Conservation (phyloP, 2,888 invertebrate species). For the Leptogaster cylindrica region DNA sequence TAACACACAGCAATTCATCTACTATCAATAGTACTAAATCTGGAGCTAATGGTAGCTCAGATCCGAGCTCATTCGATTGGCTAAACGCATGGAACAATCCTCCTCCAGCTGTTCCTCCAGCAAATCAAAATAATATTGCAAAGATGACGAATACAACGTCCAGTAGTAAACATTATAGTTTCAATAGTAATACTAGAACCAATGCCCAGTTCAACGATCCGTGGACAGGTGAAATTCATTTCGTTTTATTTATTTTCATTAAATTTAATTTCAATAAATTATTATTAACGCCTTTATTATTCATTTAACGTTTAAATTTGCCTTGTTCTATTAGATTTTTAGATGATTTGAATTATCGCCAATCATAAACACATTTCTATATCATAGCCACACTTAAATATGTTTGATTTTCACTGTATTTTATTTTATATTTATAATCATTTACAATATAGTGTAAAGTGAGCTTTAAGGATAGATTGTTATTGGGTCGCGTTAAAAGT, state of each 20-base stretch:
- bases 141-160: slow-evolving; percentile 5
- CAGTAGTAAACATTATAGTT: slow-evolving; percentile 14
- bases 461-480: too few species aligned
- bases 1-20: slow-evolving; percentile 44
- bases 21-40: slow-evolving; percentile 31
- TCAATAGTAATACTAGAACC: slow-evolving; percentile 30
- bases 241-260: slow-evolving; percentile 56
- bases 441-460: too few species aligned
- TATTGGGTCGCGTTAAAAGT: too few species aligned
- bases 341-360: too few species aligned
- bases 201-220: slow-evolving; percentile 48
- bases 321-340: not conserved
- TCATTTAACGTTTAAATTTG: not conserved
- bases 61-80: slow-evolving; percentile 48
- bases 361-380: too few species aligned
- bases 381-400: too few species aligned
- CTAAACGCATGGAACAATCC: slow-evolving; percentile 50
- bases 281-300: slow-evolving; percentile 29
- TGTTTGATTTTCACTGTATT: not conserved
- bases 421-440: too few species aligned
- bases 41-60: slow-evolving; percentile 2
- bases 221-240: slow-evolving; percentile 55
- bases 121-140: slow-evolving; percentile 7
- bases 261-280: slow-evolving; percentile 54
- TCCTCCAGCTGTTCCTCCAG: slow-evolving; percentile 45